These are phyloP conservation scores for Passerina amoena DNA, from an alignment of 2,113 vertebrate species.

Conservation along the genomic window DNA sequence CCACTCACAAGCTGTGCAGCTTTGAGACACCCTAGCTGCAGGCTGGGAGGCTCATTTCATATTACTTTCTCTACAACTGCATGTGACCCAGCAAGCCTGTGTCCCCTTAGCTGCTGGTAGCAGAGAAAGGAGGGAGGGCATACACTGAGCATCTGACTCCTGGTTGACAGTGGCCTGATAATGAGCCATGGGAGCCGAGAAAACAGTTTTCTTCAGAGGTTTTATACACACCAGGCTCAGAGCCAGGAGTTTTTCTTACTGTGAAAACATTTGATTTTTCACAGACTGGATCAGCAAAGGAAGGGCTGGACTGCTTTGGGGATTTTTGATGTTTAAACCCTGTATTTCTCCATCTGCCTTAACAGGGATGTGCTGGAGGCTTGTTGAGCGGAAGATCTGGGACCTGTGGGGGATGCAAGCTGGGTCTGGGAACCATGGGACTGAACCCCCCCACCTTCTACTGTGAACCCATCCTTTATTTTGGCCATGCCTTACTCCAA, in stretches of 20 bases:
- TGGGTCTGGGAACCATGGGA: neutral
- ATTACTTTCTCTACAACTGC: neutral
- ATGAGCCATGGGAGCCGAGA: neutral
- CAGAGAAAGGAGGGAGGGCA: neutral
- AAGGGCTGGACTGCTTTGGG: neutral
- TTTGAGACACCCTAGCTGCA: neutral
- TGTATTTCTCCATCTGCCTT: neutral
- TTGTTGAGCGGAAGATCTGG: neutral
- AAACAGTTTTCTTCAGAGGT: neutral
- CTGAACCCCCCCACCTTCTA: neutral
- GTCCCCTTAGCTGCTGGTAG: neutral
- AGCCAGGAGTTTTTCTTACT: neutral
- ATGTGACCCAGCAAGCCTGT: neutral
- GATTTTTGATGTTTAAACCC: neutral
- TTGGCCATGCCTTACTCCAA: neutral
- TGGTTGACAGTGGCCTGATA: neutral
- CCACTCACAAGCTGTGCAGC: neutral
- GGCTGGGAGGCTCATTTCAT: neutral
- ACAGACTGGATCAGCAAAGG: neutral
- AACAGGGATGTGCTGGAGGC: neutral
- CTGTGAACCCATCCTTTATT: neutral
- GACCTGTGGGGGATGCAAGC: neutral
- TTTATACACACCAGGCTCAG: conserved; percentile 1
- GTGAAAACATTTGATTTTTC: neutral
- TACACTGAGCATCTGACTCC: neutral